Conservation (phyloP, 2,113 vertebrate species). For the Ariopsis seemanni region DNA sequence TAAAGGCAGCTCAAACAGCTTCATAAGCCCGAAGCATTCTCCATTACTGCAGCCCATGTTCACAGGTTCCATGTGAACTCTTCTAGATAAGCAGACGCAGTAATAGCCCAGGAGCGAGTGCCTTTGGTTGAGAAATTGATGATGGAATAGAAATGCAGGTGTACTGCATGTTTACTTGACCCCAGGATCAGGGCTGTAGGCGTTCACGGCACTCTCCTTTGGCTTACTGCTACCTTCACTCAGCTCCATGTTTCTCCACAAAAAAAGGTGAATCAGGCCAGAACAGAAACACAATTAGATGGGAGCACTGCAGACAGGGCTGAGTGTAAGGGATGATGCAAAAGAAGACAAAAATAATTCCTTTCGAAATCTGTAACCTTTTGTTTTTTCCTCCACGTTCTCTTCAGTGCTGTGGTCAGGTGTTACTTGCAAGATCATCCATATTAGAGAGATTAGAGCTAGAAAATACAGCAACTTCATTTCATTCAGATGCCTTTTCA, state of each 20-base stretch:
- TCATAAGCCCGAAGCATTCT: conserved; percentile 4
- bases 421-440: background rate
- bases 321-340: background rate
- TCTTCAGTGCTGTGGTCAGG: background rate
- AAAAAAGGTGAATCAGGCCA: conserved; percentile 21
- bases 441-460: background rate
- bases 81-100: conserved; percentile 33
- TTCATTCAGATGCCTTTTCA: background rate
- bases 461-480: background rate
- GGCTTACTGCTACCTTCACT: background rate
- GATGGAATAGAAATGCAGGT: conserved; percentile 33
- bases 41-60: background rate
- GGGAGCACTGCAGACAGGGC: too few relatives aligned
- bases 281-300: conserved; percentile 32
- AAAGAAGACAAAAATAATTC: background rate
- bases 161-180: conserved; percentile 34
- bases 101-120: background rate
- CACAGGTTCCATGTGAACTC: conserved; percentile 19
- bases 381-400: background rate
- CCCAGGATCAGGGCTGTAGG: conserved; percentile 20
- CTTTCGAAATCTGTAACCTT: background rate
- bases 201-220: conserved; percentile 49
- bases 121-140: conserved; percentile 8
- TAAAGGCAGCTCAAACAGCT: conserved; percentile 10
- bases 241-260: background rate